Percentiles rank a stretch among this genome's conserved stretches.
These are phyloP conservation scores for Cataglyphis altisquamis DNA, from an alignment of 2,888 invertebrate species.

Conservation along the genomic window DNA sequence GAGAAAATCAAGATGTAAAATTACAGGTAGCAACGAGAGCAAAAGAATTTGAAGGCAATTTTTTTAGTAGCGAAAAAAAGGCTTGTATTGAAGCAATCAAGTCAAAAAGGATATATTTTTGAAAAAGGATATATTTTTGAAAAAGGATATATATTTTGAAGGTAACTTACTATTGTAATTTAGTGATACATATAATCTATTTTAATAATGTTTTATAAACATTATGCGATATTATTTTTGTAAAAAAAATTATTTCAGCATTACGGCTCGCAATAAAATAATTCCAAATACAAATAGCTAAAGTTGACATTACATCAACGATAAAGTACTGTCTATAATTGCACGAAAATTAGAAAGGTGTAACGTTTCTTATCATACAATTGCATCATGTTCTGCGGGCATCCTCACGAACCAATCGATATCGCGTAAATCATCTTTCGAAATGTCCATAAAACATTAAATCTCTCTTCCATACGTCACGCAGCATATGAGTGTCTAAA, in stretches of 20 bases:
- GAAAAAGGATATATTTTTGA: background rate
- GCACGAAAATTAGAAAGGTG: background rate
- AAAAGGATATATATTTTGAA: background rate
- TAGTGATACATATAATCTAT: too few species aligned
- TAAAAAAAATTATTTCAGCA: background rate
- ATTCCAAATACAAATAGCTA: constrained; percentile 19
- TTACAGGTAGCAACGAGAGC: background rate
- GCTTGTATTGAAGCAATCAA: too few species aligned
- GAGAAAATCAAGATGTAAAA: background rate
- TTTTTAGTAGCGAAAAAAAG: background rate
- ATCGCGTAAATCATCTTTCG: constrained; percentile 61
- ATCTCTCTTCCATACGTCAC: constrained; percentile 51
- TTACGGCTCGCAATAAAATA: background rate
- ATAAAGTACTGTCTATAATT: background rate
- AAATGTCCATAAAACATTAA: constrained; percentile 58
- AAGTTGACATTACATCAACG: background rate
- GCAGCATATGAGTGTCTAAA: constrained; percentile 35
- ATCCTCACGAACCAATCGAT: constrained; percentile 18
- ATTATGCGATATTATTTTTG: too few species aligned
- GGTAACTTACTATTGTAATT: too few species aligned
- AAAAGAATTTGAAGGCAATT: background rate
- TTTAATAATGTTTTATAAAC: too few species aligned
- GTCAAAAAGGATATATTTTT: background rate
- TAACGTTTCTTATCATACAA: constrained; percentile 25
- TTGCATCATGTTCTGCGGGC: constrained; percentile 11